A percentile compares a stretch with the other conserved stretches of the same genome.
Conservation (phyloP, 2,797 vertebrate genomes). For the Harpagifer antarcticus region DNA sequence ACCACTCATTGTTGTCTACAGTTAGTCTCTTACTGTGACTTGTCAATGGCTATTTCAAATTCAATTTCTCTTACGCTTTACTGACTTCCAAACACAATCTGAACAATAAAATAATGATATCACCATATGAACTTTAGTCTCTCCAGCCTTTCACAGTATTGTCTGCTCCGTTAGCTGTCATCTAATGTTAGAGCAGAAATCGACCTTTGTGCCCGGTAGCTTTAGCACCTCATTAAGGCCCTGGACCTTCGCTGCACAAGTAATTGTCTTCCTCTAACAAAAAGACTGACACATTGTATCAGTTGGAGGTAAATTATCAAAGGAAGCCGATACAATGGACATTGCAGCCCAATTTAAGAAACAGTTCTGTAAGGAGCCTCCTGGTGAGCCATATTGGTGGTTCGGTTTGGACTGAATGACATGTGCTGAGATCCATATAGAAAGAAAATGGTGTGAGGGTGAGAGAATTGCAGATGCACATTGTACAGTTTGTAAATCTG, state of each 20-base stretch:
- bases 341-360: slow-evolving; percentile 78
- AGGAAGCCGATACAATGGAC: slow-evolving; percentile 79
- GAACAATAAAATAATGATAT: slow-evolving; percentile 75
- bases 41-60: slow-evolving; percentile 53
- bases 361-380: slow-evolving; percentile 75
- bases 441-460: slow-evolving; percentile 41
- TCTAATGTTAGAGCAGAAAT: slow-evolving; percentile 64
- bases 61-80: slow-evolving; percentile 58
- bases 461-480: slow-evolving; percentile 43
- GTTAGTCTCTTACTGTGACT: slow-evolving; percentile 68
- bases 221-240: slow-evolving; percentile 79
- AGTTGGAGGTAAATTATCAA: slow-evolving; percentile 84
- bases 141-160: slow-evolving; percentile 51
- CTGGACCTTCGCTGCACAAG: slow-evolving; percentile 67
- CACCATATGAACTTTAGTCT: slow-evolving; percentile 67
- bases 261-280: slow-evolving; percentile 78
- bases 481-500: slow-evolving; percentile 13
- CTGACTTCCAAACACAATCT: slow-evolving; percentile 53
- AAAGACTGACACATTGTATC: slow-evolving; percentile 84
- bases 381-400: slow-evolving; percentile 80
- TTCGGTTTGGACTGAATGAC: slow-evolving; percentile 64
- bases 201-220: slow-evolving; percentile 69
- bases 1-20: slow-evolving; percentile 47
- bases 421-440: slow-evolving; percentile 56
- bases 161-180: slow-evolving; percentile 78